Base-by-base conservation (phyloP, 2,797 vertebrate genomes). In the Morus bassanus region DNA sequence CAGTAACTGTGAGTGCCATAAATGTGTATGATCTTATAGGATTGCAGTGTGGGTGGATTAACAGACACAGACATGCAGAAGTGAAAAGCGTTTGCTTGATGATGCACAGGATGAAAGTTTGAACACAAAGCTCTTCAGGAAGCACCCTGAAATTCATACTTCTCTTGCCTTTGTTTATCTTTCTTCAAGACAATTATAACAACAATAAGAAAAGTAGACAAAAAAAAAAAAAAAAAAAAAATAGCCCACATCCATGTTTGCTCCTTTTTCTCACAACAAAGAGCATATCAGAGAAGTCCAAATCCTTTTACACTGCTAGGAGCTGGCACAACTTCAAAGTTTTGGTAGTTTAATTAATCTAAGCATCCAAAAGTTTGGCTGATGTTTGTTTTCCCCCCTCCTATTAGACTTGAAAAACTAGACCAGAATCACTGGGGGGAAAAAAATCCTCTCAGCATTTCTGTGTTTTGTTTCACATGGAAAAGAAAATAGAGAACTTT, bases 41-140 rank as follows among this genome's bases (percentile, higher is more conserved):
- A 85, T 67, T 91, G 92, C 59, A 89, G 0, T 84, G 89, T 95
- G 95, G 82, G 93, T 91, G 93, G 87, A 60, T 91, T 95, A 90
- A 79, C 87, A 96, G 89, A 88, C 83, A 54, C 68, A 88, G 79
- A 81, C 75, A 59, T 11, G 35, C 25, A 56, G 73, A 94, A 80
- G 27, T 56, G 67, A 65, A 78, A 93, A 93, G 50, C 60, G 73
- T 57, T 80, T 93, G 57, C 63, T 31, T 68, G 85, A 87, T 86
- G 83, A 91, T 86, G 81, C 57, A 85, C 41, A 77, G 59, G 41
- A 85, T 93, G 72, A 67, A 89, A 93, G 54, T 83, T 87, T 92
- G 79, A 94, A 95, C 76, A 91, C 78, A 88, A 88, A 88, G 54
- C 68, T 84, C 78, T 88, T 95, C 35, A 61, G 86, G 65, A 93